A percentile compares a stretch with the other conserved stretches of the same genome.
These are phyloP conservation scores for Corythornis madagascariensis DNA, from an alignment of 2,113 vertebrate genomes.

Conservation along the genomic window DNA sequence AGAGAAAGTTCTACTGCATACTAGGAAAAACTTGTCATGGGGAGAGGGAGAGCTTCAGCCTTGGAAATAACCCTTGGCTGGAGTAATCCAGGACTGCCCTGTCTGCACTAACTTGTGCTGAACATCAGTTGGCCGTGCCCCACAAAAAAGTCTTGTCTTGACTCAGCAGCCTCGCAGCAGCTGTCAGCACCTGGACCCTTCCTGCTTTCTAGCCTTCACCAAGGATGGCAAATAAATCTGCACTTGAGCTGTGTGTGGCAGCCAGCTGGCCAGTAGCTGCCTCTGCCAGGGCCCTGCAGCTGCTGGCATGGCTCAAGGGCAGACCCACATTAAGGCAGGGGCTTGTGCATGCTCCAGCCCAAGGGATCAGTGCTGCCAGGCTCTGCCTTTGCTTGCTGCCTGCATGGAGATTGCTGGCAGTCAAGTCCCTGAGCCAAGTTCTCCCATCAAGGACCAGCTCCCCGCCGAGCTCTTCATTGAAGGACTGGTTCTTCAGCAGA, in stretches of 20 bases:
- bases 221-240: not conserved
- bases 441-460: not conserved
- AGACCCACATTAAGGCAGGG: not conserved
- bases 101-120: not conserved
- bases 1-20: accelerated
- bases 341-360: not conserved
- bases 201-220: not conserved
- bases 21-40: not conserved
- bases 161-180: accelerated
- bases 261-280: not conserved
- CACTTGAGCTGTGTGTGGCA: accelerated
- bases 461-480: accelerated
- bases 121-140: not conserved
- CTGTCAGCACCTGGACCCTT: accelerated
- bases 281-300: not conserved
- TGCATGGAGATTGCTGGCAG: not conserved
- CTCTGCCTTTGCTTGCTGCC: not conserved
- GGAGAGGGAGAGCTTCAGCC: not conserved
- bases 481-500: not conserved
- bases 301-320: not conserved
- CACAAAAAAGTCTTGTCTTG: not conserved
- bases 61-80: not conserved
- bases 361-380: accelerated
- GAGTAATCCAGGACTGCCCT: not conserved
- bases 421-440: accelerated